A percentile compares a stretch with the other conserved stretches of the same genome.
Evolutionary conservation across 2,888 invertebrate genomes (phyloP).

Genomic region (Spisula subtruncata): DNA sequence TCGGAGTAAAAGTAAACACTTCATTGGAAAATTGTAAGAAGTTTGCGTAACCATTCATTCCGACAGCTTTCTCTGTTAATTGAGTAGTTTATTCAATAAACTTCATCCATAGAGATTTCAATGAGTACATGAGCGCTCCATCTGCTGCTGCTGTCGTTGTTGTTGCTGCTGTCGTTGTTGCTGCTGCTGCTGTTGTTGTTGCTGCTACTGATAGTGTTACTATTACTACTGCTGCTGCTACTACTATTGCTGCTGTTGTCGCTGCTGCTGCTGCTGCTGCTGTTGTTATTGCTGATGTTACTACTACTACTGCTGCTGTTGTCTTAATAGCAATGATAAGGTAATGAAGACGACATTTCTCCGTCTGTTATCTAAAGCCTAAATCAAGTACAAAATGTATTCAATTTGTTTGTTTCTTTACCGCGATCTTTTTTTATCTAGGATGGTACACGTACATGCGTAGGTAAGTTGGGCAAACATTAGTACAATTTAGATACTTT

Average conservation of each 20-base stretch:
- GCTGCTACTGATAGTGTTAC: background rate
- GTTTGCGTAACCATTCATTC: background rate
- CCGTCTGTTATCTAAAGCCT: background rate
- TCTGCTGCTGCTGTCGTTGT: background rate
- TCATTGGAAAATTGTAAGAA: conserved; percentile 18
- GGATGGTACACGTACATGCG: too few relatives aligned
- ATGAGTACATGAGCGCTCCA: background rate
- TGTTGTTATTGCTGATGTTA: background rate
- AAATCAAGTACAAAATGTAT: too few relatives aligned
- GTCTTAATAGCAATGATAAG: background rate
- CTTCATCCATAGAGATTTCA: background rate
- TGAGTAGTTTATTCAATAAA: background rate
- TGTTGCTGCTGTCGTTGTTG: background rate
- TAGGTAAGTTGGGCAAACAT: too few relatives aligned
- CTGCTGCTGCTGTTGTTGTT: background rate
- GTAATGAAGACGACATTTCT: background rate
- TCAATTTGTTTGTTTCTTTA: too few relatives aligned
- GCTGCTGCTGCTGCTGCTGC: background rate
- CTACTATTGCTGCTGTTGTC: background rate
- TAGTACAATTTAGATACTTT: too few relatives aligned
- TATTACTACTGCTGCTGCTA: background rate
- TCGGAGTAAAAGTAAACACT: conserved; percentile 23
- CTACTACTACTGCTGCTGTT: background rate
- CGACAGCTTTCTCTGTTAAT: background rate
- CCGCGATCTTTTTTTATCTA: too few relatives aligned